Conservation (phyloP, 2,888 invertebrate species). For the Agrochola lychnidis region DNA sequence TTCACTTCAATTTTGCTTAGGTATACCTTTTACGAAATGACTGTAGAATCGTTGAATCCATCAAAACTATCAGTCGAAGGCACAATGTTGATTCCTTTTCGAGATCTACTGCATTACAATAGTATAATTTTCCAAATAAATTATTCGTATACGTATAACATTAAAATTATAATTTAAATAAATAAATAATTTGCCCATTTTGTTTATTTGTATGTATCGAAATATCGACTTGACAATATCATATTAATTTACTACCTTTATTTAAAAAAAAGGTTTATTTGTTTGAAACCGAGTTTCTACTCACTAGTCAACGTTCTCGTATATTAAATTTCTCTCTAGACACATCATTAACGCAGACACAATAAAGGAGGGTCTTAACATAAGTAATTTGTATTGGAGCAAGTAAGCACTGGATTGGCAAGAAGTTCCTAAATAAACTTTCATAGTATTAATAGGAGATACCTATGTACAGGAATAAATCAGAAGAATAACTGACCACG, state of each 20-base stretch:
- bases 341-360: constrained; percentile 35
- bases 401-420: neutral
- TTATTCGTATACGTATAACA: neutral
- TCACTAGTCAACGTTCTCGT: neutral
- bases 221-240: neutral
- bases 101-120: neutral
- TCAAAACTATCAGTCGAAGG: neutral
- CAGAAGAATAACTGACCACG: neutral
- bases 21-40: neutral
- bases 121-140: neutral
- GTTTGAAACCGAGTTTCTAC: neutral
- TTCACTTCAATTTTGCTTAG: constrained; percentile 5
- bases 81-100: neutral
- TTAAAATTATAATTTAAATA: neutral
- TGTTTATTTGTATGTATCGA: neutral
- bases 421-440: constrained; percentile 4
- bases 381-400: constrained; percentile 23
- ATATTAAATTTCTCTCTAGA: constrained; percentile 16
- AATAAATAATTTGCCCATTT: too few species aligned
- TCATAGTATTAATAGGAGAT: neutral
- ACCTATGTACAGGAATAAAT: neutral
- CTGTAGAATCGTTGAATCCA: neutral
- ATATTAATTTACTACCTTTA: neutral
- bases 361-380: constrained; percentile 36
- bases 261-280: neutral